These are phyloP conservation scores for Eueremaeus valkanovi DNA, from an alignment of 2,888 invertebrate species.

Conservation along the genomic window DNA sequence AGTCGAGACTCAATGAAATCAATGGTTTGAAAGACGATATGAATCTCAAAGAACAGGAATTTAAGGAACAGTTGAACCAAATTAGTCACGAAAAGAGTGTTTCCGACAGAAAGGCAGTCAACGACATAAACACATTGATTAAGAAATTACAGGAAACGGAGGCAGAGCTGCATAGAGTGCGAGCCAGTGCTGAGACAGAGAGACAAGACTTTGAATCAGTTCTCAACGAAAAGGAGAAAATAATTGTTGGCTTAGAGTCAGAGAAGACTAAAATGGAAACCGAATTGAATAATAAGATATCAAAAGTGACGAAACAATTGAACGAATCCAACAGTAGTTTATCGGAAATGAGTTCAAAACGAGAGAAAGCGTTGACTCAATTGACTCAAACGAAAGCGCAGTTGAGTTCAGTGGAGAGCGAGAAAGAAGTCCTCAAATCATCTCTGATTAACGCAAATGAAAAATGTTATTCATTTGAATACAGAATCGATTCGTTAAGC, in stretches of 20 bases:
- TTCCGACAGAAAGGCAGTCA: background rate
- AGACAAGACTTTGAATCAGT: constrained; percentile 19
- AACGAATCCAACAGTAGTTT: background rate
- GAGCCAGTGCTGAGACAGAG: background rate
- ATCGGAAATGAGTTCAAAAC: constrained; percentile 3
- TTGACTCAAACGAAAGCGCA: constrained; percentile 11
- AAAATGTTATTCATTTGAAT: constrained; percentile 24
- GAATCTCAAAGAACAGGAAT: background rate
- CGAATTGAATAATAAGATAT: constrained; percentile 21
- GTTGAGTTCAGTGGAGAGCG: background rate
- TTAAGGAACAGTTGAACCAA: constrained; percentile 16
- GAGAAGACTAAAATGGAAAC: constrained; percentile 26
- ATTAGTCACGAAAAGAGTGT: constrained; percentile 16
- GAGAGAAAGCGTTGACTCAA: constrained; percentile 5
- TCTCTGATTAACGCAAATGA: constrained; percentile 19
- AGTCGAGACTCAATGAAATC: constrained; percentile 11
- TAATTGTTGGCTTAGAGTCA: constrained; percentile 6
- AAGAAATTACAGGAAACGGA: constrained; percentile 5
- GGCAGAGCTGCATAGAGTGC: background rate
- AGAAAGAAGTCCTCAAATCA: constrained; percentile 12
- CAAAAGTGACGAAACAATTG: constrained; percentile 10
- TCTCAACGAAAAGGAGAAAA: constrained; percentile 16
- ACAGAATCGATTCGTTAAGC: background rate
- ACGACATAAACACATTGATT: background rate
- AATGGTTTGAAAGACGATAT: constrained; percentile 7